phyloP scores from a whole-genome alignment of 2,113 vertebrate genomes.

The Microcebus ravelobensis region DNA sequence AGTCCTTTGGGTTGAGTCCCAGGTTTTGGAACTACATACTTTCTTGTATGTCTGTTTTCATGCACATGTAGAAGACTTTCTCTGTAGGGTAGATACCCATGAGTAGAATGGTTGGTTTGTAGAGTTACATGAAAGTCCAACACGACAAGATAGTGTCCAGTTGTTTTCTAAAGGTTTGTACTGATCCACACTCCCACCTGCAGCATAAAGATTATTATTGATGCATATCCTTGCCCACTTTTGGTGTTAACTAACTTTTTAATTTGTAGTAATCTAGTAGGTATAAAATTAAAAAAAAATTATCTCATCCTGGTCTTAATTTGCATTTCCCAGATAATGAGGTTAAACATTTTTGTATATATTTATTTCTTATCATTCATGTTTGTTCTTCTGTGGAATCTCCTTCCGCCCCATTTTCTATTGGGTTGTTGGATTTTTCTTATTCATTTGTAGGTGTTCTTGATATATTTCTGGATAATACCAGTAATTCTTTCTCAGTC shows the following conservation, averaged over 20 bases:
- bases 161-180: not conserved
- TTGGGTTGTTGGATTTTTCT: not conserved
- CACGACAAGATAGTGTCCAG: not conserved
- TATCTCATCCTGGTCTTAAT: slow-evolving; percentile 11
- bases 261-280: not conserved
- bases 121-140: not conserved
- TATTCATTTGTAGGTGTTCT: not conserved
- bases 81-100: not conserved
- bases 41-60: not conserved
- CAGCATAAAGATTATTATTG: not conserved
- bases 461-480: not conserved
- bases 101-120: not conserved
- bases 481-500: not conserved
- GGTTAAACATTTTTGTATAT: not conserved
- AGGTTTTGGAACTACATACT: not conserved
- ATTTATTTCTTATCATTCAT: not conserved
- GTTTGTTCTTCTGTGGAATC: not conserved
- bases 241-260: not conserved
- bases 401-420: not conserved
- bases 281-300: slow-evolving; percentile 7
- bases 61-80: not conserved
- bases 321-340: slow-evolving; percentile 16
- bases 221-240: not conserved
- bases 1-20: not conserved
- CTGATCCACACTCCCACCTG: not conserved